Conservation (phyloP, 2,113 vertebrate genomes). For the Delphinus delphis region DNA sequence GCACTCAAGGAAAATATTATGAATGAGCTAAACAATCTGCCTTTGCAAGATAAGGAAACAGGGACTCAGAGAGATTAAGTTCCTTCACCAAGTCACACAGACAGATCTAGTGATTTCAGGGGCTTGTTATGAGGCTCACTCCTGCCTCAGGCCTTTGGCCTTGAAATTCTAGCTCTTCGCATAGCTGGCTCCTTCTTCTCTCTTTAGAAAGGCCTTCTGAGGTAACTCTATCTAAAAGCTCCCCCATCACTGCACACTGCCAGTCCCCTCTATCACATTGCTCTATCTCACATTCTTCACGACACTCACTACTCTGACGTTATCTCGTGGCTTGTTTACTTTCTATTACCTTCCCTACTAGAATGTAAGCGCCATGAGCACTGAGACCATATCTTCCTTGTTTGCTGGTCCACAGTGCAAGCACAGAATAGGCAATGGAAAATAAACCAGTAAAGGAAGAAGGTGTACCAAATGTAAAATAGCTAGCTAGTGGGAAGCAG, state of each 20-base stretch:
- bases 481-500: no score
- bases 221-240: neutral
- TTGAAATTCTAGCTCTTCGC: neutral
- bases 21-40: neutral
- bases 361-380: neutral
- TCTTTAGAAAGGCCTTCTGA: neutral
- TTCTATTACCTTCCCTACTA: neutral
- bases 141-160: neutral
- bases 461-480: neutral
- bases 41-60: neutral
- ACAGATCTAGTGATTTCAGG: neutral
- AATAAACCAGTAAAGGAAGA: neutral
- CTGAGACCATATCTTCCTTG: neutral
- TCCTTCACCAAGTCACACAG: neutral
- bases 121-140: neutral
- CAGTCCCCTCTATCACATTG: neutral
- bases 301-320: neutral
- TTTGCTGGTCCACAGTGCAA: neutral
- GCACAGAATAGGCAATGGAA: neutral
- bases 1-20: neutral
- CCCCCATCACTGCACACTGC: neutral
- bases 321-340: neutral
- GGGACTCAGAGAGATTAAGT: neutral
- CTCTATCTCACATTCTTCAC: neutral
- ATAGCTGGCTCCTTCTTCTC: neutral